Conservation (phyloP, 1,140 invertebrate genomes). For the Hylaeus volcanicus region DNA sequence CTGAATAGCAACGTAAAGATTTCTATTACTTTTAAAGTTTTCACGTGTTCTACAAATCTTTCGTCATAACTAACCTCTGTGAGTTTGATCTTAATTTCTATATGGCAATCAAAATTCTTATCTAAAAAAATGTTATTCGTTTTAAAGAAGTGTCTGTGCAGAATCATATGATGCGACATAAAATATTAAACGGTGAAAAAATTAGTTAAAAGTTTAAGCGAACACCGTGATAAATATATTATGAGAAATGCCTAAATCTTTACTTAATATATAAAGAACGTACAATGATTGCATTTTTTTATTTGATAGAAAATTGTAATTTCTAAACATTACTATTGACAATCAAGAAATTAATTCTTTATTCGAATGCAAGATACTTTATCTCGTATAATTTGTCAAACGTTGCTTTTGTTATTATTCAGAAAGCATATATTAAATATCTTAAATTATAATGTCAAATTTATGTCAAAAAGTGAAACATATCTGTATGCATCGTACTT, state of each 20-base stretch:
- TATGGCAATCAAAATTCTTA: neutral
- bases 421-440: neutral
- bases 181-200: conserved; percentile 7
- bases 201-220: conserved; percentile 5
- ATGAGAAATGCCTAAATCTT: neutral
- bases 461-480: conserved; percentile 52
- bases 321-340: neutral
- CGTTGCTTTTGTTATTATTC: neutral
- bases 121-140: conserved; percentile 9
- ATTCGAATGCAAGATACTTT: neutral
- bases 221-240: neutral
- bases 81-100: neutral
- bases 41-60: conserved; percentile 7
- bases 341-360: conserved; percentile 4
- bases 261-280: neutral
- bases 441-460: conserved; percentile 50
- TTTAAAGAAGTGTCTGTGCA: conserved; percentile 52
- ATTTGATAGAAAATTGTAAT: neutral
- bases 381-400: neutral
- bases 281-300: neutral
- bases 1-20: conserved; percentile 58
- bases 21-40: conserved; percentile 31
- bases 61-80: neutral
- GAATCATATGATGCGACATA: conserved; percentile 43
- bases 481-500: conserved; percentile 49